These are phyloP conservation scores for Gadus macrocephalus DNA, from an alignment of 2,113 vertebrate genomes.

Conservation along the genomic window DNA sequence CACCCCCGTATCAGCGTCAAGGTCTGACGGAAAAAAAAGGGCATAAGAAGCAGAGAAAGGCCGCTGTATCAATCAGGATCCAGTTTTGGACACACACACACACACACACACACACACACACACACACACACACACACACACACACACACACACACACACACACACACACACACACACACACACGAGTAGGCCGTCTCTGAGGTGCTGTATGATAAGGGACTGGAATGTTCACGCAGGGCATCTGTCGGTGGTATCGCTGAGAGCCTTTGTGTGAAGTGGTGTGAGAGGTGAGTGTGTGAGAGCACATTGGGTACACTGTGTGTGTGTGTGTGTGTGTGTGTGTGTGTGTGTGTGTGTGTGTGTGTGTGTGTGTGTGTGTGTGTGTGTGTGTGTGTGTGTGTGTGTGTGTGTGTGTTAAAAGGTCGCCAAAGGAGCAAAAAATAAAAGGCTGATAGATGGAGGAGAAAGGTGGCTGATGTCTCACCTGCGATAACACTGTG, in stretches of 20 bases:
- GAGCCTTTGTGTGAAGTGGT: neutral
- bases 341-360: conserved; percentile 1
- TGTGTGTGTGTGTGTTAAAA: neutral
- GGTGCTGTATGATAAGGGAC: too few species aligned
- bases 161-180: neutral
- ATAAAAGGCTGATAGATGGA: neutral
- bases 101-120: neutral
- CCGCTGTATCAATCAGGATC: too few species aligned
- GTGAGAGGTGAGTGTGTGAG: neutral
- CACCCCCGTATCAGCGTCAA: too few species aligned
- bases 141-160: conserved; percentile 1
- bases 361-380: neutral
- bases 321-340: conserved; percentile 1
- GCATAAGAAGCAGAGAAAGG: too few species aligned
- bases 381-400: neutral
- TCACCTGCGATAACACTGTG: neutral
- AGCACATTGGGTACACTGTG: neutral
- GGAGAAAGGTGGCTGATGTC: neutral
- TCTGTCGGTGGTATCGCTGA: too few species aligned
- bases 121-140: neutral
- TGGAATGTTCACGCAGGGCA: too few species aligned
- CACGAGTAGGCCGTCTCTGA: too few species aligned
- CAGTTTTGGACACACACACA: neutral
- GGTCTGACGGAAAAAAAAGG: too few species aligned
- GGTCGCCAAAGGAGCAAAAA: conserved; percentile 1